Evolutionary conservation across 2,113 vertebrate species (phyloP).

Genomic region (Callospermophilus lateralis): DNA sequence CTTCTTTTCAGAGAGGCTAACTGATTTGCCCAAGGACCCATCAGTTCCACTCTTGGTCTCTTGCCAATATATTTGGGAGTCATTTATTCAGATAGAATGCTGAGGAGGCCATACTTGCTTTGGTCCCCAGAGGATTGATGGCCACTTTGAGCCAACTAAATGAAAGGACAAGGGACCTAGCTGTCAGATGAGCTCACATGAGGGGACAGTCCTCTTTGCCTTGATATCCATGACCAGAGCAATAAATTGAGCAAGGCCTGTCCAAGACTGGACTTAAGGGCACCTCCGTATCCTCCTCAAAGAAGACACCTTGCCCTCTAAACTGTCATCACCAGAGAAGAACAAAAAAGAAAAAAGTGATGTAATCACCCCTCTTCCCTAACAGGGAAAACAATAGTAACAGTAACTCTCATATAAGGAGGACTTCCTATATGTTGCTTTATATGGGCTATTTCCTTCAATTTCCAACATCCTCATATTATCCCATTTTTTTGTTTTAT

Average conservation of each 20-base stretch:
- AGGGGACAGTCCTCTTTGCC: neutral
- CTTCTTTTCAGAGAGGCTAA: slow-evolving; percentile 38
- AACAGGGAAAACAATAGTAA: neutral
- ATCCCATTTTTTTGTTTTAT: neutral
- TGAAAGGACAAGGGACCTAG: slow-evolving; percentile 47
- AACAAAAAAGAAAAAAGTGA: neutral
- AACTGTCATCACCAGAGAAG: neutral
- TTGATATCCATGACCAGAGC: neutral
- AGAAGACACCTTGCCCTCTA: neutral
- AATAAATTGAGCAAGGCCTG: neutral
- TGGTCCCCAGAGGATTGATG: slow-evolving; percentile 40
- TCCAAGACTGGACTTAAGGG: neutral
- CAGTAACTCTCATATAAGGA: neutral
- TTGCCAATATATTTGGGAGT: neutral
- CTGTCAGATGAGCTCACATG: neutral
- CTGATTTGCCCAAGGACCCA: neutral
- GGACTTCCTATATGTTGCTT: neutral
- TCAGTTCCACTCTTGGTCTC: neutral
- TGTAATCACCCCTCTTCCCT: neutral
- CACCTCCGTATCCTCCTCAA: neutral
- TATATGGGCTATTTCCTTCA: neutral
- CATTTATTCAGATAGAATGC: slow-evolving; percentile 35
- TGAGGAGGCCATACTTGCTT: slow-evolving; percentile 19
- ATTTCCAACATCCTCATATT: neutral
- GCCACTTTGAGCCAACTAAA: slow-evolving; percentile 30